phyloP scores from a whole-genome alignment of 2,888 invertebrate genomes.

The Bombylius major region DNA sequence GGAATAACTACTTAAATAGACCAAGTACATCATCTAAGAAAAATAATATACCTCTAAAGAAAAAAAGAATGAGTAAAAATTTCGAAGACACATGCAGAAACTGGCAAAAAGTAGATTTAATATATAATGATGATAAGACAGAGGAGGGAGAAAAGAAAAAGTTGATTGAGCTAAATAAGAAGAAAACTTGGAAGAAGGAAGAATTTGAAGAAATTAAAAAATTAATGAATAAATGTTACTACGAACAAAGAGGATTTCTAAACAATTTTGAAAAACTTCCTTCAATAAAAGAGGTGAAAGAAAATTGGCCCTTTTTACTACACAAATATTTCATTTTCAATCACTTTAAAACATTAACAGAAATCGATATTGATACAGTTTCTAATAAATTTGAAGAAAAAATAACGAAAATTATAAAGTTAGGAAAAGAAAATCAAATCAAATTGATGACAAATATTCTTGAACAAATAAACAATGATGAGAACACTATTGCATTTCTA shows the following conservation, averaged over 20 bases:
- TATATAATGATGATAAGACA: neutral
- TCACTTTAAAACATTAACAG: neutral
- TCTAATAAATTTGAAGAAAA: neutral
- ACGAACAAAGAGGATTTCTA: neutral
- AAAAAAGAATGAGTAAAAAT: neutral
- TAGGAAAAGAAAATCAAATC: neutral
- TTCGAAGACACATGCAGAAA: neutral
- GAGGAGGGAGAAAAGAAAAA: neutral
- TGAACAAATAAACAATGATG: neutral
- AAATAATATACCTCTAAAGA: neutral
- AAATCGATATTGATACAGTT: neutral
- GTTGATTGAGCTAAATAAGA: neutral
- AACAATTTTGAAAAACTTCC: neutral
- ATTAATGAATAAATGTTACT: neutral
- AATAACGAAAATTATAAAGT: neutral
- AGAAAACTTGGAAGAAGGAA: neutral
- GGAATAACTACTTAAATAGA: slow-evolving; percentile 5
- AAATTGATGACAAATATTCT: neutral
- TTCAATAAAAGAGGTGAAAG: neutral
- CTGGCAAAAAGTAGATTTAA: neutral
- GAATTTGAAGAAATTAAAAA: neutral
- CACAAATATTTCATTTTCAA: neutral
- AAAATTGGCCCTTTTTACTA: neutral
- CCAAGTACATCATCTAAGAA: neutral
- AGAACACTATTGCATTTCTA: neutral